Conservation (phyloP, 2,797 vertebrate species). For the Chelidonichthys spinosus region DNA sequence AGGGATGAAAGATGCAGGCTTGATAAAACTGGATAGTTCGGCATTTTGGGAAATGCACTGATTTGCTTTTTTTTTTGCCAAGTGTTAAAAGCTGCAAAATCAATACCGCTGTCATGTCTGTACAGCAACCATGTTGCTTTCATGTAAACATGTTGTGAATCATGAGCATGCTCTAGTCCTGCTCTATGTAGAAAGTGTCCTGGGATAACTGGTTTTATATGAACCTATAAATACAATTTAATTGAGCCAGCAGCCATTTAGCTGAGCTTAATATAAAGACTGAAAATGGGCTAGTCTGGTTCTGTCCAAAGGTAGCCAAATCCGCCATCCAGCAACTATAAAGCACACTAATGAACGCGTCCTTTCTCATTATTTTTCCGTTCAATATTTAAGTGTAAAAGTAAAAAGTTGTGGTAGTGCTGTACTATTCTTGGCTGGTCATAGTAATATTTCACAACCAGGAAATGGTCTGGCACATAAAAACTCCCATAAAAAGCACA, state of each 20-base stretch:
- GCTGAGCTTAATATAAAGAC: background rate
- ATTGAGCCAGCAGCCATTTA: background rate
- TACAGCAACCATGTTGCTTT: background rate
- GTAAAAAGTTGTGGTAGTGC: background rate
- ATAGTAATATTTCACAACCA: background rate
- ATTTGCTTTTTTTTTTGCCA: background rate
- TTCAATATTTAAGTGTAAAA: background rate
- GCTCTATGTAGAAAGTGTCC: too few relatives aligned
- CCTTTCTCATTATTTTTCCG: background rate
- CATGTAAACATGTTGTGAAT: too few relatives aligned
- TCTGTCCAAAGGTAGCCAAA: background rate
- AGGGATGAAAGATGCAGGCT: constrained; percentile 1
- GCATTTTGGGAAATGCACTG: background rate
- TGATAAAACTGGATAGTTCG: constrained; percentile 19
- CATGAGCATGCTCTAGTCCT: too few relatives aligned
- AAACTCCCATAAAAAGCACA: background rate
- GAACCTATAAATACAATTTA: too few relatives aligned
- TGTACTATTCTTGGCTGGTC: background rate
- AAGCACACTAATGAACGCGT: background rate
- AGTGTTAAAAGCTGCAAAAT: background rate
- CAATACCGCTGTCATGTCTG: background rate
- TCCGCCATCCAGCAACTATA: background rate
- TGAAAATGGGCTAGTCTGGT: background rate
- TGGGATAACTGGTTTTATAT: too few relatives aligned
- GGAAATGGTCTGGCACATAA: background rate